Base-by-base conservation (phyloP, 2,113 vertebrate genomes). In the Lepus timidus region DNA sequence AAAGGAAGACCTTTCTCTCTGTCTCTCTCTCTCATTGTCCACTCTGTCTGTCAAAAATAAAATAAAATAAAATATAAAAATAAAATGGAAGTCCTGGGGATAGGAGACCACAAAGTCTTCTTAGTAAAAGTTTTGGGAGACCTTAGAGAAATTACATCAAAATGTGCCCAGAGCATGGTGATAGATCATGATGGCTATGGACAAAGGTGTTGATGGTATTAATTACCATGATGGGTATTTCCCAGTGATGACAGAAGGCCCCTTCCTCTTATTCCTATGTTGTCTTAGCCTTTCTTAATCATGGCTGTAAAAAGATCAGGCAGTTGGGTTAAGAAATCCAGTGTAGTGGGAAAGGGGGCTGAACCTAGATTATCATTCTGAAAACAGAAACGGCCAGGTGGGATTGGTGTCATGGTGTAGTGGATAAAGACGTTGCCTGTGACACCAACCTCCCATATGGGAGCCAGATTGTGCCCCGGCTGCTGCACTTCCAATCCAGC, bases 211-310 rank as follows among this genome's bases (percentile, higher is more conserved):
- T 4, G 1, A 29, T 9, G 70, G 70, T 16, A 36, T 1, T 17
- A 31, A 33, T 61, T 2, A 1, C 49, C 27, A 8, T 44, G 65
- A 64, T 0, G 12, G 25, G 62, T 1, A 33, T 1, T 9, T n/a
- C 33, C 51, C 11, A 13, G 49, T 29, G 29, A 64, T 0, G 3
- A 55, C 52, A 88, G 14, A 83, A 17, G 9, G 5, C 1, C 16
- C n/a, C 79, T 71, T 44, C 12, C 29, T 55, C 58, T 44, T 31
- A 11, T 9, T 58, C 33, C 17, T 67, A 6, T 4, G 36, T 36
- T 22, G 17, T 20, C 10, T 31, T 1, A 25, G 17, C 31, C 19
- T 44, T 29, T 27, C 36, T 55, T 20, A 39, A 68, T n/a, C 22
- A 4, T 73, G 23, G 31, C 29, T 70, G 7, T 6, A 19, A 74